Evolutionary conservation across 2,888 invertebrate species (phyloP).

Genomic region (Cinara cedri): DNA sequence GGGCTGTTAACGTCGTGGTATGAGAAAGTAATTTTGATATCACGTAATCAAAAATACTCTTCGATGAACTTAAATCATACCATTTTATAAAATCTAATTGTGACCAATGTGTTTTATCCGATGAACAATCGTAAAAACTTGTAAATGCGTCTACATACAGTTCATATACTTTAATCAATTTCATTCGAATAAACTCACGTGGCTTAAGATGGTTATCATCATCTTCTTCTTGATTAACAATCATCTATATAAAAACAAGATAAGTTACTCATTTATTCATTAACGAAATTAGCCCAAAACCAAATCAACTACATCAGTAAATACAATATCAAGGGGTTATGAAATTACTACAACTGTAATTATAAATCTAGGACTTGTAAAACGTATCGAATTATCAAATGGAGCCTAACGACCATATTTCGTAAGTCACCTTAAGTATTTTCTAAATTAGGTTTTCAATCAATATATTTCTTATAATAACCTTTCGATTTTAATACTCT

Average conservation of each 20-base stretch:
- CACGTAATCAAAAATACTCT: conserved; percentile 15
- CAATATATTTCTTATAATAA: too few species aligned
- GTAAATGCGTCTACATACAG: conserved; percentile 28
- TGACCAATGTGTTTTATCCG: background rate
- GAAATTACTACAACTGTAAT: too few species aligned
- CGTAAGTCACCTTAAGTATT: too few species aligned
- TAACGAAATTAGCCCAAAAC: too few species aligned
- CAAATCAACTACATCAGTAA: too few species aligned
- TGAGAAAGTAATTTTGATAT: conserved; percentile 1
- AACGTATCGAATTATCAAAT: too few species aligned
- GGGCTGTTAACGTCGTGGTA: background rate
- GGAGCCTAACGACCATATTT: too few species aligned
- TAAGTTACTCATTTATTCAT: background rate
- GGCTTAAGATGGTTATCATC: conserved; percentile 4
- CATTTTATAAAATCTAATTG: conserved; percentile 1
- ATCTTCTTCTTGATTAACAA: background rate
- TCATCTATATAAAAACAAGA: background rate
- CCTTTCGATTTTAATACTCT: too few species aligned
- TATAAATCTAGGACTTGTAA: too few species aligned
- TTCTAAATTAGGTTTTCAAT: too few species aligned
- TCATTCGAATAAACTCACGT: background rate
- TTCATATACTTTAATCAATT: conserved; percentile 8
- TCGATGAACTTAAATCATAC: conserved; percentile 33
- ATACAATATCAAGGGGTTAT: too few species aligned
- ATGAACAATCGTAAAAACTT: conserved; percentile 16